Evolutionary conservation across 2,888 invertebrate genomes (phyloP).

Genomic region (Lysandra bellargus): DNA sequence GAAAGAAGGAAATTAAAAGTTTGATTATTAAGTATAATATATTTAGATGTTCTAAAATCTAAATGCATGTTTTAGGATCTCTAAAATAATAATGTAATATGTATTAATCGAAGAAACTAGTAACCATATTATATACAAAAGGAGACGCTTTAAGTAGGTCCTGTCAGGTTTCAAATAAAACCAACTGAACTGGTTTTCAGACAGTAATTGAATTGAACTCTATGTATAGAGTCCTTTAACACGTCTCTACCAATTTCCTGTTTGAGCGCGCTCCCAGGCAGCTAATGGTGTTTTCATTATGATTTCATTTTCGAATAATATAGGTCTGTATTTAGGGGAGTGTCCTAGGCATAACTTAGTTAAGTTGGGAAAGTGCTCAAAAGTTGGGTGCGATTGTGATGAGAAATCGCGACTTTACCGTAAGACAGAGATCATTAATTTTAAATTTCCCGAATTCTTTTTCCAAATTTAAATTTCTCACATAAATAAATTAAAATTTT

Average conservation of each 20-base stretch:
- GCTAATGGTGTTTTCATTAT: not conserved
- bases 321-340: not conserved
- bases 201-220: constrained; percentile 18
- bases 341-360: not conserved
- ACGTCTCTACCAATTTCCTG: constrained; percentile 15
- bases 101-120: not conserved
- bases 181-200: not conserved
- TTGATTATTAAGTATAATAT: too few relatives aligned
- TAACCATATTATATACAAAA: not conserved
- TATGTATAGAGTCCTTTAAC: constrained; percentile 6
- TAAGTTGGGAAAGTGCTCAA: not conserved
- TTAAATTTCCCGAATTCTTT: too few relatives aligned
- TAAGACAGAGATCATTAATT: too few relatives aligned
- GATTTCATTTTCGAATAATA: not conserved
- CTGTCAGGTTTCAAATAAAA: not conserved
- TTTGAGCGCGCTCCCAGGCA: constrained; percentile 2
- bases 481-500: not conserved
- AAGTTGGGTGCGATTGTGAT: not conserved
- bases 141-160: not conserved
- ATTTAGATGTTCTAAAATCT: too few relatives aligned
- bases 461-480: not conserved
- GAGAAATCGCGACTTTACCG: not conserved
- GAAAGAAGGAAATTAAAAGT: not conserved
- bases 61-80: not conserved
- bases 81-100: not conserved